A percentile compares a stretch with the other conserved stretches of the same genome.
phyloP scores from a whole-genome alignment of 2,113 vertebrate genomes.

The Thamnophis sirtalis region DNA sequence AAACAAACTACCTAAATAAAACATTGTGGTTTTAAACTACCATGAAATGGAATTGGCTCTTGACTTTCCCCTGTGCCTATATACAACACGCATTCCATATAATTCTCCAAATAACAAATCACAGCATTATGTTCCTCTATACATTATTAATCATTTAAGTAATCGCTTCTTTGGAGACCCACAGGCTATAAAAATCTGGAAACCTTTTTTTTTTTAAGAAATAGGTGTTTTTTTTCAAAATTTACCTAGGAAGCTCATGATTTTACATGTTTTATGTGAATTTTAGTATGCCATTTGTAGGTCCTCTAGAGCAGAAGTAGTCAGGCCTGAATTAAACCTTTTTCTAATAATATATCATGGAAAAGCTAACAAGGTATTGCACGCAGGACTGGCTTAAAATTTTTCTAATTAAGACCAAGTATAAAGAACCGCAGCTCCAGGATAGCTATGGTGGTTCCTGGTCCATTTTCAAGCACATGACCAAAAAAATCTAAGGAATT shows the following conservation, averaged over 20 bases:
- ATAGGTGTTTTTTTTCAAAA: not conserved
- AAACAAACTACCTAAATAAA: not conserved
- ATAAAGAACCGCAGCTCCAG: not conserved
- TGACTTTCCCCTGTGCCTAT: not conserved
- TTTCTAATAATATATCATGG: not conserved
- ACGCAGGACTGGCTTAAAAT: not conserved
- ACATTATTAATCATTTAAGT: not conserved
- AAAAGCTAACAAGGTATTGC: not conserved
- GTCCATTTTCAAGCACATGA: not conserved
- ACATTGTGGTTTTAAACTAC: fast-evolving
- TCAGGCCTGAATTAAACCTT: not conserved
- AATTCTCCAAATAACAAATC: not conserved
- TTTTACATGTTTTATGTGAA: not conserved
- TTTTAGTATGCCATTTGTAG: not conserved
- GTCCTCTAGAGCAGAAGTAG: not conserved
- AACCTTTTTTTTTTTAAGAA: not conserved
- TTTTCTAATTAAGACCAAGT: not conserved
- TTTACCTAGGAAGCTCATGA: not conserved
- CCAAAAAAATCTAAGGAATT: not conserved
- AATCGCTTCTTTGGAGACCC: not conserved
- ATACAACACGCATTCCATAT: not conserved
- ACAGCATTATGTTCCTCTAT: not conserved
- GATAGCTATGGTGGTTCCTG: not conserved
- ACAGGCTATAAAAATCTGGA: not conserved
- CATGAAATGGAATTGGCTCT: not conserved